These are phyloP conservation scores for Sphecodes monilicornis DNA, from an alignment of 2,888 invertebrate genomes.

Conservation along the genomic window DNA sequence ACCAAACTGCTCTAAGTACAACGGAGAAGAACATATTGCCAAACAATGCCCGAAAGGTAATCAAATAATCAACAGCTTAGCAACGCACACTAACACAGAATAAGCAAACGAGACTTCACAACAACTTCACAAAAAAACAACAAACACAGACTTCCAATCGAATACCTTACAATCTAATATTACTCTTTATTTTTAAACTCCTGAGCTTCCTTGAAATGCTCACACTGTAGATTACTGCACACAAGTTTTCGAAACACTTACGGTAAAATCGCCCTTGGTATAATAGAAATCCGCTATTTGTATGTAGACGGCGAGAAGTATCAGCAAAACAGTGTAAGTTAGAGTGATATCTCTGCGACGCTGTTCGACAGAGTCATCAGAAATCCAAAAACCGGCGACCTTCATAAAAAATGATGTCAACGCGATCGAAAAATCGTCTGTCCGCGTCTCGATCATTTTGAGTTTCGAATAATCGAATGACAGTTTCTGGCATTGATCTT, in stretches of 20 bases:
- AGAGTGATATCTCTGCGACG: slow-evolving; percentile 47
- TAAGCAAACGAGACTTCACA: too few relatives aligned
- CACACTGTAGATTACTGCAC: neutral
- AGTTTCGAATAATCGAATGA: neutral
- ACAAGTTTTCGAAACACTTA: slow-evolving; percentile 47
- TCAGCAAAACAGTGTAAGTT: slow-evolving; percentile 55
- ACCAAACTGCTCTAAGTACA: too few relatives aligned
- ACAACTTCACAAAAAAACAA: too few relatives aligned
- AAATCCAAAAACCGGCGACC: slow-evolving; percentile 68
- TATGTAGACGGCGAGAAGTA: slow-evolving; percentile 45
- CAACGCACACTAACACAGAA: too few relatives aligned
- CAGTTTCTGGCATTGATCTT: neutral
- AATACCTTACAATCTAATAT: too few relatives aligned
- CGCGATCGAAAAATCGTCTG: slow-evolving; percentile 39
- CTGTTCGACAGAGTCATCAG: slow-evolving; percentile 47
- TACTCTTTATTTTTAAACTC: too few relatives aligned
- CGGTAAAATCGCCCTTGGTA: slow-evolving; percentile 62
- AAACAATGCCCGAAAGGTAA: too few relatives aligned
- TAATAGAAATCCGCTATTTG: slow-evolving; percentile 63
- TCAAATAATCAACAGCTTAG: too few relatives aligned
- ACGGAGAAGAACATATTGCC: too few relatives aligned
- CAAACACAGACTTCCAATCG: too few relatives aligned
- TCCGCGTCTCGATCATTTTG: slow-evolving; percentile 10
- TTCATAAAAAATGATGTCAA: slow-evolving; percentile 66
- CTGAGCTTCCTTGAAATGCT: too few relatives aligned